These are phyloP conservation scores for Drosophila kuntzei DNA, from an alignment of 2,888 invertebrate genomes.

Conservation along the genomic window DNA sequence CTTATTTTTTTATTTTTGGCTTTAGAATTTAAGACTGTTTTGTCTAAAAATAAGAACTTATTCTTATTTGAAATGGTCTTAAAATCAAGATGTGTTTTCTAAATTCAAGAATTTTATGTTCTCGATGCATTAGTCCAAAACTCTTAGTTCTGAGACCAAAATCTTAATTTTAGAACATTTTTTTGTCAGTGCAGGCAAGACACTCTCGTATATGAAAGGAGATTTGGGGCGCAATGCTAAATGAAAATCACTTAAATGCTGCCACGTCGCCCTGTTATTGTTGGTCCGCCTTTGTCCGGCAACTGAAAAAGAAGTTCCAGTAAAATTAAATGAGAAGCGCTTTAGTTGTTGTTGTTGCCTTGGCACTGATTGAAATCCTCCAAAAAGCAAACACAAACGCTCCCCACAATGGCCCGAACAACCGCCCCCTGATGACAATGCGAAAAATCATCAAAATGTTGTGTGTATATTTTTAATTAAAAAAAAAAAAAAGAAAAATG, in stretches of 20 bases:
- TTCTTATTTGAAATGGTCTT: too few relatives aligned
- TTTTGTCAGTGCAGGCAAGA: too few relatives aligned
- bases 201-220: conserved; percentile 24
- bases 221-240: conserved; percentile 35
- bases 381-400: conserved; percentile 61
- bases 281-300: conserved; percentile 46
- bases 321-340: conserved; percentile 61
- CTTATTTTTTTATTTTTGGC: too few relatives aligned
- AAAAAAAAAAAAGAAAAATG: conserved; percentile 28
- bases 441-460: conserved; percentile 62
- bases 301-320: conserved; percentile 55
- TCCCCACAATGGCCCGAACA: conserved; percentile 13
- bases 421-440: conserved; percentile 55
- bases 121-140: too few relatives aligned
- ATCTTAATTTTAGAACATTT: too few relatives aligned
- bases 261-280: conserved; percentile 50
- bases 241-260: conserved; percentile 73
- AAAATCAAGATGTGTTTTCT: too few relatives aligned
- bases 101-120: too few relatives aligned
- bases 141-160: too few relatives aligned
- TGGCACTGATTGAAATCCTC: conserved; percentile 70
- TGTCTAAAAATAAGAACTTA: too few relatives aligned
- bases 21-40: too few relatives aligned
- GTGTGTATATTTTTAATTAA: conserved; percentile 63
- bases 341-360: conserved; percentile 42